Percentiles rank a stretch among this genome's conserved stretches.
Conservation (phyloP, 2,113 vertebrate genomes). For the Seriola rivoliana region DNA sequence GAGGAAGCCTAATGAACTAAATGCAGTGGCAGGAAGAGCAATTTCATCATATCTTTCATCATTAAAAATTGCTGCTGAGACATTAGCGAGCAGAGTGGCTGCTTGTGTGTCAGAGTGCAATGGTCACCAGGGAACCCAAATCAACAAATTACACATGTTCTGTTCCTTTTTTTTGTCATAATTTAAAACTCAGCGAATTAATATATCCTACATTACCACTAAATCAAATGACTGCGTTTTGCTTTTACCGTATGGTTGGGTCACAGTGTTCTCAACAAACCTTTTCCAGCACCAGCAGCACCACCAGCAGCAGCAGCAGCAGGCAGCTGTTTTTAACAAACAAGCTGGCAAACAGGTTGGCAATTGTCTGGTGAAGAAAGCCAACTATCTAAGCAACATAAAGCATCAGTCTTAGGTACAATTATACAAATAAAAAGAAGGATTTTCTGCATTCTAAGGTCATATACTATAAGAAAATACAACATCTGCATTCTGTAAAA, state of each 20-base stretch:
- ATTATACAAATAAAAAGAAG: not conserved
- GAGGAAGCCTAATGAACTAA: constrained; percentile 52
- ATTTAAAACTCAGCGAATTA: constrained; percentile 42
- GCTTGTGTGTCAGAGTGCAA: constrained; percentile 2
- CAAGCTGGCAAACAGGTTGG: not conserved
- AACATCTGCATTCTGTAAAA: constrained; percentile 1
- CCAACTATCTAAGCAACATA: not conserved
- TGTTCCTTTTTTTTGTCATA: constrained; percentile 11
- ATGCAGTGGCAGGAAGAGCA: constrained; percentile 28
- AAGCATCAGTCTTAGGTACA: not conserved
- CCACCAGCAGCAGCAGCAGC: constrained; percentile 15
- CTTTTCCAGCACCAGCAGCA: constrained; percentile 22
- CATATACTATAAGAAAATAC: not conserved
- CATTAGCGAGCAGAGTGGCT: constrained; percentile 21
- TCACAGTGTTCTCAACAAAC: constrained; percentile 49
- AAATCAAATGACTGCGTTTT: constrained; percentile 30
- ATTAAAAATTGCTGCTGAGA: constrained; percentile 36
- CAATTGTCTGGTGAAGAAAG: constrained; percentile 1
- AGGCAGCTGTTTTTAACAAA: constrained; percentile 3
- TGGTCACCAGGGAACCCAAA: constrained; percentile 26
- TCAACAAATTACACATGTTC: constrained; percentile 11
- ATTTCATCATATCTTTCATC: constrained; percentile 29
- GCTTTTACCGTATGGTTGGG: constrained; percentile 23
- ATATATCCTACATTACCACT: constrained; percentile 36
- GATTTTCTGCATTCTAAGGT: not conserved